These are phyloP conservation scores for Muscidifurax raptorellus DNA, from an alignment of 1,140 invertebrate genomes.

Conservation along the genomic window DNA sequence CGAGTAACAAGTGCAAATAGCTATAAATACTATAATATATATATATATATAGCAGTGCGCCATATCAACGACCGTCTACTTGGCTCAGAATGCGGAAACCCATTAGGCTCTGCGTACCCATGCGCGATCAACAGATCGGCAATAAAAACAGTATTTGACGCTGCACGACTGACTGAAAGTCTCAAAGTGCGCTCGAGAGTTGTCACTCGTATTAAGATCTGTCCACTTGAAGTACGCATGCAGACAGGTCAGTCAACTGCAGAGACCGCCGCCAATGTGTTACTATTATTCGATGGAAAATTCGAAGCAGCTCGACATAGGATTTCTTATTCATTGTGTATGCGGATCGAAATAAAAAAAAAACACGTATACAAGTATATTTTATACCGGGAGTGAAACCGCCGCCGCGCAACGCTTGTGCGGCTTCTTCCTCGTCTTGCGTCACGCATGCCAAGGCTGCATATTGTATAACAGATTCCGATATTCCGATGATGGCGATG, in stretches of 20 bases:
- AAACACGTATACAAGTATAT: too few relatives aligned
- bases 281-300: too few relatives aligned
- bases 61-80: neutral
- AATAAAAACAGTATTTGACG: neutral
- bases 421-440: slow-evolving; percentile 67
- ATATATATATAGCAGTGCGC: too few relatives aligned
- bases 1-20: too few relatives aligned
- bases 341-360: too few relatives aligned
- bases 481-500: slow-evolving; percentile 52
- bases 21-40: too few relatives aligned
- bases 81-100: neutral
- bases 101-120: too few relatives aligned
- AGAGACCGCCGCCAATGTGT: neutral
- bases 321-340: too few relatives aligned
- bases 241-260: neutral
- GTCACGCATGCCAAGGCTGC: slow-evolving; percentile 70
- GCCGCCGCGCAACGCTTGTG: slow-evolving; percentile 52
- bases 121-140: neutral
- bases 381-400: slow-evolving; percentile 65
- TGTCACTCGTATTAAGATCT: neutral
- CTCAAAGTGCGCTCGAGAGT: neutral
- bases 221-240: neutral
- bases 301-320: too few relatives aligned
- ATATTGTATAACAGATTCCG: too few relatives aligned
- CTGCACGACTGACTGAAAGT: too few relatives aligned